A percentile compares a stretch with the other conserved stretches of the same genome.
Conservation (phyloP, 2,797 vertebrate species). For the Phoebastria nigripes region DNA sequence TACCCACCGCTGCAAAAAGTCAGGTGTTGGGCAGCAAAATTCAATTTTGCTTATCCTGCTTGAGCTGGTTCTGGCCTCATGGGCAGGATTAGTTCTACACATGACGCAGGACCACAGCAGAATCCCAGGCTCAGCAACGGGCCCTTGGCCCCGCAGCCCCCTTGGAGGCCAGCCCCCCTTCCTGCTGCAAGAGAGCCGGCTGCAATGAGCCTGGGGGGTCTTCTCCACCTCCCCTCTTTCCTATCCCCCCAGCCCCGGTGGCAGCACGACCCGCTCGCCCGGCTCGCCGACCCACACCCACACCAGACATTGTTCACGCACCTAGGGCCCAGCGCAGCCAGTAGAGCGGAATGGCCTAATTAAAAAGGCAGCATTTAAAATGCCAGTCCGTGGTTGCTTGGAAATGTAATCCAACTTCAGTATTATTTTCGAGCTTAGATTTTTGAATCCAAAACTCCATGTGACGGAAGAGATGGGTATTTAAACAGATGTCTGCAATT, state of each 20-base stretch:
- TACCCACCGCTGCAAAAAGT: not conserved
- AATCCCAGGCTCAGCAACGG: not conserved
- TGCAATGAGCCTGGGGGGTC: not conserved
- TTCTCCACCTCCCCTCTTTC: not conserved
- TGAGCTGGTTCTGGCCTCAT: not conserved
- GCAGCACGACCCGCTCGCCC: not conserved
- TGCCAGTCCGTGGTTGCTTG: constrained; percentile 31
- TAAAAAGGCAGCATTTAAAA: constrained; percentile 24
- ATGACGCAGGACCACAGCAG: not conserved
- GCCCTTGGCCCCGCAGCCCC: not conserved
- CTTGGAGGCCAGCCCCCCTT: not conserved
- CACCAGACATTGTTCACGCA: not conserved
- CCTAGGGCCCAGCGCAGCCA: not conserved
- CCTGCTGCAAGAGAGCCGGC: not conserved
- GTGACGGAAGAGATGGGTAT: constrained; percentile 65
- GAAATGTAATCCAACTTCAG: constrained; percentile 42
- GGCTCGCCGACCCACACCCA: rapidly evolving
- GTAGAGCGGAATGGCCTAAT: not conserved
- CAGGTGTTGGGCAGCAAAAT: not conserved
- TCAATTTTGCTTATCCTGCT: not conserved
- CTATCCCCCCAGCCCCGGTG: not conserved
- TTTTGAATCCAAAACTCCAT: constrained; percentile 59
- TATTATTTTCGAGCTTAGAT: constrained; percentile 57
- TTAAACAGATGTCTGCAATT: constrained; percentile 71
- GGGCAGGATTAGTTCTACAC: not conserved